Conservation (phyloP, 2,113 vertebrate genomes). For the Gallinago paraguaiae region DNA sequence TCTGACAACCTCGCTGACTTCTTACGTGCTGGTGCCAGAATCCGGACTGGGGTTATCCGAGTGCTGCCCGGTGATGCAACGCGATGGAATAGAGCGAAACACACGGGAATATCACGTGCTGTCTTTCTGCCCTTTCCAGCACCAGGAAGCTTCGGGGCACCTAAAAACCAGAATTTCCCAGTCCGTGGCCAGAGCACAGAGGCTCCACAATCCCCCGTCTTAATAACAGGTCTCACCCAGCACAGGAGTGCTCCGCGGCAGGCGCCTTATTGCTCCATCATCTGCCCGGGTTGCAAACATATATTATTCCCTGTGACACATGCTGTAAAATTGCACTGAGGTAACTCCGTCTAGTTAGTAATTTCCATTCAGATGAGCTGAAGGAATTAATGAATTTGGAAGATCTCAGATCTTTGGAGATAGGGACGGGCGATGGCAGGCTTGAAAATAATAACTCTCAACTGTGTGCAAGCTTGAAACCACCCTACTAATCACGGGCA, state of each 20-base stretch:
- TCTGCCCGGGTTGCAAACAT: slow-evolving; percentile 45
- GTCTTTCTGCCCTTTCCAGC: background rate
- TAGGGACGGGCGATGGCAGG: slow-evolving; percentile 32
- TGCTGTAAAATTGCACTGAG: slow-evolving; percentile 32
- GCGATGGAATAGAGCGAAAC: background rate
- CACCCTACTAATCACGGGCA: background rate
- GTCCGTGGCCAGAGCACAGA: background rate
- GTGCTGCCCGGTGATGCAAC: background rate
- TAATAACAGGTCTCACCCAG: slow-evolving; percentile 31
- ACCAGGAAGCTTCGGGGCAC: background rate
- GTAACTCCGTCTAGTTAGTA: background rate
- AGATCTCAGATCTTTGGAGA: slow-evolving; percentile 53
- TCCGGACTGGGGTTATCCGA: background rate
- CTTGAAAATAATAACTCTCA: slow-evolving; percentile 49
- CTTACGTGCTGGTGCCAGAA: background rate
- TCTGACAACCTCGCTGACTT: background rate
- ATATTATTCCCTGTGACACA: slow-evolving; percentile 57
- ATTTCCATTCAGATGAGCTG: slow-evolving; percentile 63
- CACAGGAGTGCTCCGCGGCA: slow-evolving; percentile 1
- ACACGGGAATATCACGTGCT: background rate
- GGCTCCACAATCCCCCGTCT: background rate
- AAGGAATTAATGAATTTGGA: slow-evolving; percentile 61
- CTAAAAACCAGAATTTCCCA: slow-evolving; percentile 42
- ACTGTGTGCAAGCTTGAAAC: slow-evolving; percentile 27
- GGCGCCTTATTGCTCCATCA: slow-evolving; percentile 40